Conservation (phyloP, 2,888 invertebrate genomes). For the Apantesis nais region DNA sequence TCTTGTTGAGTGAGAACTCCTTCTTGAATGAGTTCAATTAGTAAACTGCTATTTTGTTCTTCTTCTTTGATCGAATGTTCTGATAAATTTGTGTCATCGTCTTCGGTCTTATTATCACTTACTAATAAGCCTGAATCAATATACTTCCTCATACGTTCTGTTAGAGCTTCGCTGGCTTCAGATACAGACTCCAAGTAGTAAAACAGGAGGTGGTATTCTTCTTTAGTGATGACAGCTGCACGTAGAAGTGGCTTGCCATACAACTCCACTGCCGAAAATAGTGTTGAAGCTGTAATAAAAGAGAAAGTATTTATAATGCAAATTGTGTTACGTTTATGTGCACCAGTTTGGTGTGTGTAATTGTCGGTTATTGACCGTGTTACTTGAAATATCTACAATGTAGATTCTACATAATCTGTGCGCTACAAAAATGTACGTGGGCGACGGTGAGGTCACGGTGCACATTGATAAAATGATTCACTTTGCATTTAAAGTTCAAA, state of each 20-base stretch:
- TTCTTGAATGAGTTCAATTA: constrained; percentile 78
- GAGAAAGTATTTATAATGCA: constrained; percentile 53
- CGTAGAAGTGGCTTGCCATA: constrained; percentile 87
- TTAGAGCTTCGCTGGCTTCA: constrained; percentile 78
- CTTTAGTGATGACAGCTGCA: constrained; percentile 80
- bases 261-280: constrained; percentile 87
- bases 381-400: constrained; percentile 47
- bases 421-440: constrained; percentile 55
- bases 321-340: constrained; percentile 44
- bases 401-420: constrained; percentile 42
- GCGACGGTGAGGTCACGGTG: constrained; percentile 62
- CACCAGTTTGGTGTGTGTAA: constrained; percentile 41
- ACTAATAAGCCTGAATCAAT: constrained; percentile 80
- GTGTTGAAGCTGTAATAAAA: constrained; percentile 80
- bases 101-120: constrained; percentile 59
- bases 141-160: constrained; percentile 81
- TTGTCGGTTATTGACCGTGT: constrained; percentile 44
- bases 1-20: constrained; percentile 78
- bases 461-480: constrained; percentile 63
- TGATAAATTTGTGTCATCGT: constrained; percentile 55
- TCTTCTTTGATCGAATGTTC: constrained; percentile 59
- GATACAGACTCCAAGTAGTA: constrained; percentile 82
- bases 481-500: constrained; percentile 69
- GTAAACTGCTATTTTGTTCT: constrained; percentile 70
- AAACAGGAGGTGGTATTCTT: constrained; percentile 84